phyloP scores from a whole-genome alignment of 2,797 vertebrate species.

The Megalops cyprinoides region DNA sequence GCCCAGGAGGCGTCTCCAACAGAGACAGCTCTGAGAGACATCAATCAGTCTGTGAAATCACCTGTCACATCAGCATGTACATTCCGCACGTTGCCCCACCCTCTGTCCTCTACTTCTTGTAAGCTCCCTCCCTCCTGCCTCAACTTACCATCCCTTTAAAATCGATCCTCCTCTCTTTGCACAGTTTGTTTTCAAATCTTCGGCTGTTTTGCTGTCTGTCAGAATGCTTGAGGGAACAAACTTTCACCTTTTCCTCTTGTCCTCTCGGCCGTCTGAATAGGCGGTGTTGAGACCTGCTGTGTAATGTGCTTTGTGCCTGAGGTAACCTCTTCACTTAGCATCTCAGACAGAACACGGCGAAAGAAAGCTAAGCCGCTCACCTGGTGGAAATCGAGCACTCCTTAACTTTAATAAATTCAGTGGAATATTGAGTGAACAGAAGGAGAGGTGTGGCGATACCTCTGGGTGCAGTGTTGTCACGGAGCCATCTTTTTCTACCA shows the following conservation, averaged over 20 bases:
- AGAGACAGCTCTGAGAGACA: not conserved
- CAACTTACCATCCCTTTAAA: not conserved
- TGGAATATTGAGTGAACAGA: constrained; percentile 50
- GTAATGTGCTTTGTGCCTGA: not conserved
- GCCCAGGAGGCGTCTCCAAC: too few species aligned
- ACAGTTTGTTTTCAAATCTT: constrained; percentile 39
- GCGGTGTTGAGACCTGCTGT: not conserved
- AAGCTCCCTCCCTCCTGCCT: not conserved
- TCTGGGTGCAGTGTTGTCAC: constrained; percentile 59
- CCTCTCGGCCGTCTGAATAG: not conserved
- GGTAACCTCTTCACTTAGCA: constrained; percentile 34
- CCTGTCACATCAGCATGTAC: not conserved
- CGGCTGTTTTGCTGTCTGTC: constrained; percentile 44
- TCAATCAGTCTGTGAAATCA: not conserved
- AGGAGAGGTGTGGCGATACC: constrained; percentile 60
- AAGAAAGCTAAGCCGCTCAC: constrained; percentile 35
- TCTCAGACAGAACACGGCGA: constrained; percentile 1
- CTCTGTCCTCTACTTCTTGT: not conserved
- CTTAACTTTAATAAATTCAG: constrained; percentile 52
- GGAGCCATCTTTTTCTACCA: constrained; percentile 56
- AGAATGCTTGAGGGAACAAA: constrained; percentile 35
- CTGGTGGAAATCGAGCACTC: constrained; percentile 47
- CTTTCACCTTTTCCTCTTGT: constrained; percentile 25
- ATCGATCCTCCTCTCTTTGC: too few species aligned
- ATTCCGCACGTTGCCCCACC: not conserved